These are phyloP conservation scores for Cyprinodon brontotheroides DNA, from an alignment of 2,113 vertebrate genomes.

Conservation along the genomic window DNA sequence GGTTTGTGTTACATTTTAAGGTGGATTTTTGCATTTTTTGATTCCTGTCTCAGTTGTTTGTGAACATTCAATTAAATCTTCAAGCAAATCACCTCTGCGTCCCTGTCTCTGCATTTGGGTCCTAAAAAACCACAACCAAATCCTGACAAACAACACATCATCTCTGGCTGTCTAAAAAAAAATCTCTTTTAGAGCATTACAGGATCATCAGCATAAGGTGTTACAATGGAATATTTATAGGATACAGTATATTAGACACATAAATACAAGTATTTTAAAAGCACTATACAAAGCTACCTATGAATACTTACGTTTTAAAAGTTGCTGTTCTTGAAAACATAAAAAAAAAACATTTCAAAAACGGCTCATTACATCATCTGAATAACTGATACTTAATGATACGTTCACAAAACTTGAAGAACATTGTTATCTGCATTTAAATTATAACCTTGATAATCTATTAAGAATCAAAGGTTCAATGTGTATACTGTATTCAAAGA, in stretches of 20 bases:
- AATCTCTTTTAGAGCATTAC: neutral
- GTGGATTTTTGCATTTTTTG: too few species aligned
- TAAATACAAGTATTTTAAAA: neutral
- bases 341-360: neutral
- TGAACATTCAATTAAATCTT: too few species aligned
- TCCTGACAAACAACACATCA: neutral
- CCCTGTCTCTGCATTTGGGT: too few species aligned
- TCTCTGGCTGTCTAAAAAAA: neutral
- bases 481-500: neutral
- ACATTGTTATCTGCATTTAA: neutral
- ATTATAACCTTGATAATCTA: neutral
- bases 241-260: neutral
- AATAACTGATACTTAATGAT: neutral
- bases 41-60: too few species aligned
- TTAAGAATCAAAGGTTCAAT: neutral
- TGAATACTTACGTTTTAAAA: neutral
- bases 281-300: too few species aligned
- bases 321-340: neutral
- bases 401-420: neutral
- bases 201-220: neutral
- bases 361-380: neutral
- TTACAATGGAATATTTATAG: neutral
- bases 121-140: too few species aligned
- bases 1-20: too few species aligned
- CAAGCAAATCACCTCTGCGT: too few species aligned